phyloP scores from a whole-genome alignment of 2,888 invertebrate genomes.

The Trachelus troglodyta region DNA sequence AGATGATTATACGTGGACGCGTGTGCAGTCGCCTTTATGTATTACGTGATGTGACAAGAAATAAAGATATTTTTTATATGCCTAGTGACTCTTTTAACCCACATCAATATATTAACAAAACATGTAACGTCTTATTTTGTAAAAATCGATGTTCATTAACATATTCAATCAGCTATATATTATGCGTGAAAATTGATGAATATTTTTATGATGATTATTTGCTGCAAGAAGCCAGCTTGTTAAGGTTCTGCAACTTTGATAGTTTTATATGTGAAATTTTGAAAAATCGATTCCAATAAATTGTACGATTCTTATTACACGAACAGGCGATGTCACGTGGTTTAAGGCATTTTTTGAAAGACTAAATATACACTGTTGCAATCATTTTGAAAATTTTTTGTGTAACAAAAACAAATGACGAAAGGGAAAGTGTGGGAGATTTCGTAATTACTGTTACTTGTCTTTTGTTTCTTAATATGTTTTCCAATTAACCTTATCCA shows the following conservation, averaged over 20 bases:
- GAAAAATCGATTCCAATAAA: neutral
- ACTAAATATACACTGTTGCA: neutral
- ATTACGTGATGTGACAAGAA: neutral
- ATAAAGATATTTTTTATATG: neutral
- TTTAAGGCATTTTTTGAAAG: neutral
- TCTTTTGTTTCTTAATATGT: neutral
- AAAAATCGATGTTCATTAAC: neutral
- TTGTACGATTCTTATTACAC: neutral
- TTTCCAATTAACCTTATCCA: neutral
- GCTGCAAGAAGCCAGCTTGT: neutral
- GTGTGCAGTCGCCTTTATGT: neutral
- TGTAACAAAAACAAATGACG: neutral
- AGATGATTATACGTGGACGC: neutral
- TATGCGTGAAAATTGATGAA: neutral
- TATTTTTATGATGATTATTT: neutral
- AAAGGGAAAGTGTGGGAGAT: neutral
- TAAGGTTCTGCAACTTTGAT: neutral
- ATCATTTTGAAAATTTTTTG: neutral
- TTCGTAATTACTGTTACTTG: neutral
- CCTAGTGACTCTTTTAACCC: neutral
- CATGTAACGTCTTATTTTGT: neutral
- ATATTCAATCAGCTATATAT: neutral
- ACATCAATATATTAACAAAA: neutral
- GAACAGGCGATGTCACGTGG: neutral
- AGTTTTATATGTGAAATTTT: neutral